Evolutionary conservation across 1,140 invertebrate species (phyloP).

Genomic region (Augochlora pura): DNA sequence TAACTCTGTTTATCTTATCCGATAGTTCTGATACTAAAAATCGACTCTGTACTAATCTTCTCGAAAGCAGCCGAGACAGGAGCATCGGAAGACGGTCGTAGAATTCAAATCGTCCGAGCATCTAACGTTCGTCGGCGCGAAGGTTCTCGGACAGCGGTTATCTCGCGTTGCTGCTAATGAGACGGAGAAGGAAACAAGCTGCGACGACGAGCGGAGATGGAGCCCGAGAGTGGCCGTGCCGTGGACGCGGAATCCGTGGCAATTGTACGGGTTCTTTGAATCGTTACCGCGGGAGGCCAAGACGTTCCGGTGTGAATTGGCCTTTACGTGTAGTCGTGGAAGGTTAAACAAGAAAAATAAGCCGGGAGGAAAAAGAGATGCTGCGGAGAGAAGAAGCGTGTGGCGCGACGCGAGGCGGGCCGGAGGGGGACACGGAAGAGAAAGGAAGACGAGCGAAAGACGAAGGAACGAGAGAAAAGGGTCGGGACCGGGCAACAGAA

Average conservation of each 20-base stretch:
- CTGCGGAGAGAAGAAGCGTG: constrained; percentile 14
- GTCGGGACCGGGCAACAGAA: constrained; percentile 19
- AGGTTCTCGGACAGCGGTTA: no score
- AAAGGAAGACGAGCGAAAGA: constrained; percentile 48
- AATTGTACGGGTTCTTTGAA: neutral
- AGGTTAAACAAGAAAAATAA: constrained; percentile 16
- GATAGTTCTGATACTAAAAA: no score
- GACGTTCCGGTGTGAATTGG: constrained; percentile 18
- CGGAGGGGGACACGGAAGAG: constrained; percentile 52
- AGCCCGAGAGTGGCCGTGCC: neutral
- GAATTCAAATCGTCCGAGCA: no score
- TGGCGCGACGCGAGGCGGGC: constrained; percentile 46
- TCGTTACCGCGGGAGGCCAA: neutral
- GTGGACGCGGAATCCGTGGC: neutral
- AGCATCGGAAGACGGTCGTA: no score
- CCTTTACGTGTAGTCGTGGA: constrained; percentile 8
- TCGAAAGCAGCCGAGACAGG: no score
- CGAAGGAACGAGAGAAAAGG: constrained; percentile 56
- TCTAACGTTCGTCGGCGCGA: neutral
- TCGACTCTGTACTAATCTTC: no score
- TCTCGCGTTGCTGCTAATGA: neutral
- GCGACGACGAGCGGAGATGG: neutral
- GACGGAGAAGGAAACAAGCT: neutral
- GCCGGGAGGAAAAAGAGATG: constrained; percentile 25
- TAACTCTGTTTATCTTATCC: no score